phyloP scores from a whole-genome alignment of 2,888 invertebrate species.

The Drosophila algonquin region DNA sequence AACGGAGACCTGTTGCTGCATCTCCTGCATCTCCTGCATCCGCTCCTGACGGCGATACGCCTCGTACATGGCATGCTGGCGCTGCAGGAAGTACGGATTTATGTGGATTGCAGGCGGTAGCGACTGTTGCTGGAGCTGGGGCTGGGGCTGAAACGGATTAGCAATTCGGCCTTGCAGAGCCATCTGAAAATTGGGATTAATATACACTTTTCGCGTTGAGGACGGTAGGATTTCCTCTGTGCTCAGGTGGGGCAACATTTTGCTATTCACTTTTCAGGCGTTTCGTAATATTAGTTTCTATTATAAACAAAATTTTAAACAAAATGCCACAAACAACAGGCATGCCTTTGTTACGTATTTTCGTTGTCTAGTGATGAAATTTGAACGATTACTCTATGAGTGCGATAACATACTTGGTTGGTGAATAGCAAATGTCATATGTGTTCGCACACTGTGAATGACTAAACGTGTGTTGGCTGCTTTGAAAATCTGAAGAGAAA shows the following conservation, averaged over 20 bases:
- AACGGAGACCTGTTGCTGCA: slow-evolving; percentile 20
- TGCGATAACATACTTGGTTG: too few relatives aligned
- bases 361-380: not conserved
- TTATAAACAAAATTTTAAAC: not conserved
- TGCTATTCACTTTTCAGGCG: not conserved
- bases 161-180: slow-evolving; percentile 59
- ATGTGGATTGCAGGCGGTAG: slow-evolving; percentile 80
- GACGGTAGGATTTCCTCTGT: slow-evolving; percentile 83
- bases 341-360: slow-evolving; percentile 1
- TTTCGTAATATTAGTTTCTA: not conserved
- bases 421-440: too few relatives aligned
- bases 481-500: not conserved
- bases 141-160: slow-evolving; percentile 17
- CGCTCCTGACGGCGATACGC: slow-evolving; percentile 35
- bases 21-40: slow-evolving; percentile 14
- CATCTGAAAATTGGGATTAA: slow-evolving; percentile 82
- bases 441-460: not conserved
- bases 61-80: slow-evolving; percentile 80
- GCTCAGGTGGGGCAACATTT: slow-evolving; percentile 63
- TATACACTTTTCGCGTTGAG: slow-evolving; percentile 75
- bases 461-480: not conserved
- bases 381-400: not conserved
- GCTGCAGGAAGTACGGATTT: slow-evolving; percentile 82
- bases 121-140: slow-evolving; percentile 5
- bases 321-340: not conserved